Conservation (phyloP, 1,140 invertebrate genomes). For the Papilio polytes region DNA sequence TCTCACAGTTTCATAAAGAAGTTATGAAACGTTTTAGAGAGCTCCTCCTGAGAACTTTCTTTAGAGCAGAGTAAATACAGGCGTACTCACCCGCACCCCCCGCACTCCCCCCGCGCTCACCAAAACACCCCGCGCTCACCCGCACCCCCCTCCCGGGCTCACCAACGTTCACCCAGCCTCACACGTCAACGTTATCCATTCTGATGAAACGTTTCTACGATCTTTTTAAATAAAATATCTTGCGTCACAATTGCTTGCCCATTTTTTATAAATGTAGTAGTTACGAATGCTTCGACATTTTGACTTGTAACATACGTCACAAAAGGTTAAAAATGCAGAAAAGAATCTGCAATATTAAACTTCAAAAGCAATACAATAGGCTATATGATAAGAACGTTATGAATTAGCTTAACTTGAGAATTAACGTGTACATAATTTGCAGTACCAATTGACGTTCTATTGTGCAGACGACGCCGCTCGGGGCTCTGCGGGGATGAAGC, state of each 20-base stretch:
- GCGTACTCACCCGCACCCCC: background rate
- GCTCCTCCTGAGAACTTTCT: conserved; percentile 26
- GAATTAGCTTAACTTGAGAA: background rate
- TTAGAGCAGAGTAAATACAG: conserved; percentile 31
- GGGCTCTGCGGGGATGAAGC: background rate
- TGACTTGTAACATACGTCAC: background rate
- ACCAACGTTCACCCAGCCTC: background rate
- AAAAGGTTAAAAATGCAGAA: background rate
- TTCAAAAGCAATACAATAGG: background rate
- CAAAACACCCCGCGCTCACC: no score
- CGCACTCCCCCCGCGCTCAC: background rate
- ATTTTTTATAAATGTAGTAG: background rate
- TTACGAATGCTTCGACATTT: background rate
- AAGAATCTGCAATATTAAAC: background rate
- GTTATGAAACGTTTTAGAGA: conserved; percentile 33
- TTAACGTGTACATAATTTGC: conserved; percentile 12
- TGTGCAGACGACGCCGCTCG: background rate
- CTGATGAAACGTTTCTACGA: no score
- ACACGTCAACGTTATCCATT: no score
- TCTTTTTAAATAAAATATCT: no score
- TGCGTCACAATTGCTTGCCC: no score
- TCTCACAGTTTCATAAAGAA: conserved; percentile 31
- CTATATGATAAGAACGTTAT: background rate
- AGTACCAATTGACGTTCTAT: background rate
- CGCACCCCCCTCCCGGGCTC: no score